Evolutionary conservation across 2,797 vertebrate species (phyloP).

Genomic region (Rhinoraja longicauda): DNA sequence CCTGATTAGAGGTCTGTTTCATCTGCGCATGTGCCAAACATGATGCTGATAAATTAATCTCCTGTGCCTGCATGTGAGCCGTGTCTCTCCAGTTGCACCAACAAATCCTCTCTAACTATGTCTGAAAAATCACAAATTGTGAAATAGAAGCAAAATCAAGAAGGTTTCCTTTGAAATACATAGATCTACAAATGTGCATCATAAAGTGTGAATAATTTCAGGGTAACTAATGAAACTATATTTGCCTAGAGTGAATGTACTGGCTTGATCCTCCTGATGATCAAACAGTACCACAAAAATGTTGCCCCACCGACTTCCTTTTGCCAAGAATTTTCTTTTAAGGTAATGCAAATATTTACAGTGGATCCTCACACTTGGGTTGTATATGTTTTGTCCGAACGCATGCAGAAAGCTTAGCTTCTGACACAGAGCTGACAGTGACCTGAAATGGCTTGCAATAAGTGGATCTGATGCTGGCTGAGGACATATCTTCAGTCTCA

Average conservation of each 20-base stretch:
- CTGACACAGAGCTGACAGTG: not conserved
- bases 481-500: not conserved
- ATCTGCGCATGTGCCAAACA: not conserved
- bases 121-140: not conserved
- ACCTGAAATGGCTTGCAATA: not conserved
- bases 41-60: too few species aligned
- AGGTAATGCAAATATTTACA: not conserved
- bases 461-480: not conserved
- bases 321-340: not conserved
- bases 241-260: too few species aligned
- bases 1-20: not conserved
- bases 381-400: not conserved
- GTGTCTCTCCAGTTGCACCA: too few species aligned
- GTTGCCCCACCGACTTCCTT: not conserved
- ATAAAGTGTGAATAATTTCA: not conserved
- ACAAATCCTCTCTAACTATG: not conserved
- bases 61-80: too few species aligned
- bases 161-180: too few species aligned
- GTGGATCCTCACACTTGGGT: not conserved
- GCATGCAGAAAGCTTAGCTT: not conserved
- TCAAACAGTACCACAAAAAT: not conserved
- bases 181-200: not conserved
- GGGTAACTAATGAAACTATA: too few species aligned
- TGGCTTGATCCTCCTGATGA: not conserved
- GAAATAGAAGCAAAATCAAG: not conserved